Evolutionary conservation across 2,888 invertebrate species (phyloP), one percentile per base, ranked within the genome.

Genomic region (Lucinisca nassula): DNA sequence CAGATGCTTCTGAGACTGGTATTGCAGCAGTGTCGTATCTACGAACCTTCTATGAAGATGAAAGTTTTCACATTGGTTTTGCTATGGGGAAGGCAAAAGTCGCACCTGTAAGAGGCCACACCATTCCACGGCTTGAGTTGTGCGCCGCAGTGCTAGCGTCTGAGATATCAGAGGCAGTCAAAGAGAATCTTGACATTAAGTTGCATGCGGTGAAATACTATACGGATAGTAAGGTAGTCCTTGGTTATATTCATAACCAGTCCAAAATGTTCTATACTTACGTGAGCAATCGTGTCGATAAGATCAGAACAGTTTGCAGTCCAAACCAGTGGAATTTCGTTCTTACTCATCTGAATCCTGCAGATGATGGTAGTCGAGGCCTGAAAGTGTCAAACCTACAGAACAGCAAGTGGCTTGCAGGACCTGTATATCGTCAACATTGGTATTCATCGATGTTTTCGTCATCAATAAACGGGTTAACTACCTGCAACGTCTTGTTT

Each of bases 1-100:
- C 82, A 0, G 93, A 93, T 81, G 92, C 92, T 8, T 92, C 92
- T 1, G 90, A 90, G 80, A 40, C 38, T 21, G 93, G 91, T 14
- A 90, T 92, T 17, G 80, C 92, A 37, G 91, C 91, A 10, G 90
- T 88, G 10, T 88, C 89, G 0, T 93, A 90, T 72, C 37, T 93
- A 2, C 55, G 73, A 24, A 27, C 24, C 21, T 30, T n/a, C 0
- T 30, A 77, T 24, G 1, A 17, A 0, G 73, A 87, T 17, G 79
- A 76, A 21, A 37, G 58, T 2, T 32, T 3, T 10, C 21, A 78
- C 10, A n/a, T 80, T 37, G 67, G 91, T 12, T 91, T 91, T 79
- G 49, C 91, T 0, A 37, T 91, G 27, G 92, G 92, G 0, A 93
- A 93, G 55, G 73, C 88, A 1, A 92, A 87, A 38, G 77, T 92